Conservation (phyloP, 2,888 invertebrate genomes). For the Clitarchus hookeri region DNA sequence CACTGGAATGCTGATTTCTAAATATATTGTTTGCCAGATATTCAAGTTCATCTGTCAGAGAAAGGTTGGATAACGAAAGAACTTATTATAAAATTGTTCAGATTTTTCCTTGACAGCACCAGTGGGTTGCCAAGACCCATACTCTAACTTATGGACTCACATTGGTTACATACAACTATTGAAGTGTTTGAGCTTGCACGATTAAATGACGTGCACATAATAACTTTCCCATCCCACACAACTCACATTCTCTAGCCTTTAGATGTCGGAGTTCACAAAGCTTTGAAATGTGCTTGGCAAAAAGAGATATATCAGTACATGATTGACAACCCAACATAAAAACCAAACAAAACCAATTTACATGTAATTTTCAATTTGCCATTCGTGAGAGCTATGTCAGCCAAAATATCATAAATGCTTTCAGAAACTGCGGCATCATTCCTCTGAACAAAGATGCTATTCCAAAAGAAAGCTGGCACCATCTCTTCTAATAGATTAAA, state of each 20-base stretch:
- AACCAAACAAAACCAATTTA: constrained; percentile 21
- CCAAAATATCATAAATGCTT: neutral
- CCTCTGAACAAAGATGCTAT: constrained; percentile 24
- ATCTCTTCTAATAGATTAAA: neutral
- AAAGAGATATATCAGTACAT: neutral
- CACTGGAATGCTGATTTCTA: constrained; percentile 39
- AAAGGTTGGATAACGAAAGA: constrained; percentile 45
- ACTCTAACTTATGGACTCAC: constrained; percentile 45
- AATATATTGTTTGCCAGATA: constrained; percentile 45
- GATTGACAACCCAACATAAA: constrained; percentile 15
- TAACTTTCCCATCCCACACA: constrained; percentile 6
- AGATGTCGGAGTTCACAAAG: constrained; percentile 3
- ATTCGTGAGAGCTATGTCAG: neutral
- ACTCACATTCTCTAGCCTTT: constrained; percentile 10
- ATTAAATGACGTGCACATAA: neutral
- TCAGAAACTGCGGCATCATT: constrained; percentile 20
- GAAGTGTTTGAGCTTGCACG: constrained; percentile 38
- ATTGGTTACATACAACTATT: constrained; percentile 42
- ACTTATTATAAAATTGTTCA: constrained; percentile 19
- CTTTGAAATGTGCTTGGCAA: neutral
- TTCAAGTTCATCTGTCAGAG: constrained; percentile 43
- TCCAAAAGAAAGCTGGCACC: constrained; percentile 26
- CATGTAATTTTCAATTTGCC: constrained; percentile 11
- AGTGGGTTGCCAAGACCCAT: too few species aligned
- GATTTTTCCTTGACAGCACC: too few species aligned